Conservation (phyloP, 2,797 vertebrate genomes). For the Onychomys arenicola region DNA sequence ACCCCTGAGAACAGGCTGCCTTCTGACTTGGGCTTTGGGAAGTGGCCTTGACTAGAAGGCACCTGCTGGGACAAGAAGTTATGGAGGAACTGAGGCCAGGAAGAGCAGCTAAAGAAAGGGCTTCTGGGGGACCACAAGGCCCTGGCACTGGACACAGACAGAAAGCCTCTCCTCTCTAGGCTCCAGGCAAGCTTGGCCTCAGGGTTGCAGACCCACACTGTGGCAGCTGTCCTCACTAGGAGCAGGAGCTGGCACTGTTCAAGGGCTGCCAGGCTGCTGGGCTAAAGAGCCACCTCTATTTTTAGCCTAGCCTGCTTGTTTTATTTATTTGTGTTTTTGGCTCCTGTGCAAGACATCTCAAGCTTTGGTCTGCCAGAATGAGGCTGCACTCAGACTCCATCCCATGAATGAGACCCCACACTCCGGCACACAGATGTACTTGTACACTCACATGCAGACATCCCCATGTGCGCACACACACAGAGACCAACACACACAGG, state of each 20-base stretch:
- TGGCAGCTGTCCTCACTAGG: conserved; percentile 34
- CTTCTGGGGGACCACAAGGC: not conserved
- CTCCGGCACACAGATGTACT: no score
- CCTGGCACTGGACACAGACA: not conserved
- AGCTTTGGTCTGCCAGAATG: conserved; percentile 65
- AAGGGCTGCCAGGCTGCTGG: not conserved
- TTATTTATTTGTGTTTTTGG: conserved; percentile 67
- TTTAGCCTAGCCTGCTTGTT: conserved; percentile 60
- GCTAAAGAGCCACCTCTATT: conserved; percentile 60
- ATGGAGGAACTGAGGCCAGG: fast-evolving
- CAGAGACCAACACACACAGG: not conserved
- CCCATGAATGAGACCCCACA: not conserved
- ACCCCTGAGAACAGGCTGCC: fast-evolving
- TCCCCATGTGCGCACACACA: not conserved
- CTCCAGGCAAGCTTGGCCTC: not conserved
- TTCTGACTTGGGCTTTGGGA: not conserved
- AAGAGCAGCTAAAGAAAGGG: no score
- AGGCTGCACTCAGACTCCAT: not conserved
- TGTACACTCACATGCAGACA: no score
- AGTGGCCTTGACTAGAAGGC: fast-evolving
- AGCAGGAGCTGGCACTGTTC: not conserved
- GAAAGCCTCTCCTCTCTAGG: not conserved
- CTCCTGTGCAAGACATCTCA: not conserved
- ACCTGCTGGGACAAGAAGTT: not conserved
- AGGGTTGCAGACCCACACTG: not conserved